Evolutionary conservation across 1,140 invertebrate species (phyloP).

Genomic region (Zaprionus vittiger): DNA sequence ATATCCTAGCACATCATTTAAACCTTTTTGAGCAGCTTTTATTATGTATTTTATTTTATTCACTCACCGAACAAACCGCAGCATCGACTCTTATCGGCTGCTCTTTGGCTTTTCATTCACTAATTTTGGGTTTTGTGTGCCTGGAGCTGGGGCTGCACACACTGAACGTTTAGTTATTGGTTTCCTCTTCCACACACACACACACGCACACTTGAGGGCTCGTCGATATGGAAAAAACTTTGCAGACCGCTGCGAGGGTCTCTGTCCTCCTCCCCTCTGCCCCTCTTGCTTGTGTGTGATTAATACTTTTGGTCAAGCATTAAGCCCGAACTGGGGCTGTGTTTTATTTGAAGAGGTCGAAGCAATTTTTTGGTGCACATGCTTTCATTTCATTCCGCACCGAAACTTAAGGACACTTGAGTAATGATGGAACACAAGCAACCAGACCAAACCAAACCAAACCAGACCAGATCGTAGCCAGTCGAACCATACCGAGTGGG

Average conservation of each 20-base stretch:
- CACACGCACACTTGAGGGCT: constrained; percentile 28
- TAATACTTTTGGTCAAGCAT: constrained; percentile 56
- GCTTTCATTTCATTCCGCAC: constrained; percentile 48
- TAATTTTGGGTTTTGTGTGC: constrained; percentile 50
- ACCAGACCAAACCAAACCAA: neutral
- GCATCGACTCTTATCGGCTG: constrained; percentile 43
- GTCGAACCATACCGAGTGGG: constrained; percentile 12
- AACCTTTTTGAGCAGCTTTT: neutral
- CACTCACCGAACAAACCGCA: constrained; percentile 37
- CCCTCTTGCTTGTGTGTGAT: constrained; percentile 35
- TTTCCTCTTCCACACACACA: constrained; percentile 15
- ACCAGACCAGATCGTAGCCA: neutral
- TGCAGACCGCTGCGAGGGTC: constrained; percentile 36
- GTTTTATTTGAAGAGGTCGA: constrained; percentile 45
- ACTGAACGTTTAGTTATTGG: constrained; percentile 47
- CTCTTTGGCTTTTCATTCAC: constrained; percentile 52
- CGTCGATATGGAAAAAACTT: constrained; percentile 47
- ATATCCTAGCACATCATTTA: neutral
- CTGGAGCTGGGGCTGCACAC: constrained; percentile 4
- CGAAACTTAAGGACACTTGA: constrained; percentile 55
- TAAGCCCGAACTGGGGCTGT: constrained; percentile 38
- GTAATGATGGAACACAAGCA: constrained; percentile 49
- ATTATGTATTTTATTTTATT: constrained; percentile 44
- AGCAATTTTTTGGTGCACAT: constrained; percentile 30
- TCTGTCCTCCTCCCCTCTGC: neutral